Evolutionary conservation across 2,888 invertebrate species (phyloP).

Genomic region (Latheticus oryzae): DNA sequence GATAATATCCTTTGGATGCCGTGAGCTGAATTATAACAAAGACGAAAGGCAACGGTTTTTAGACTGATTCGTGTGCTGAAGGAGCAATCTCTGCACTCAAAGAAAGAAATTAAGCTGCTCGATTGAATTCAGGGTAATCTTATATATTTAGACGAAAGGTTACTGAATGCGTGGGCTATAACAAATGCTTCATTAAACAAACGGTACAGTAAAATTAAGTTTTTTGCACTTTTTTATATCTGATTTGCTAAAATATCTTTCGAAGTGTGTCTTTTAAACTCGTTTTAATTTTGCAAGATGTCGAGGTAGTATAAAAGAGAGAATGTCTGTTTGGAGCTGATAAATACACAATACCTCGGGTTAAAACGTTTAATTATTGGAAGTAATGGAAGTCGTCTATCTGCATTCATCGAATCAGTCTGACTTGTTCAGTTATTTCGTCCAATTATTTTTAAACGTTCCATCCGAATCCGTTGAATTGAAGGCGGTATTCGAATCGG

Average conservation of each 20-base stretch:
- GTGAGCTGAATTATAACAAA: conserved; percentile 26
- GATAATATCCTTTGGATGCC: conserved; percentile 31
- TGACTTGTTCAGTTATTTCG: conserved; percentile 39
- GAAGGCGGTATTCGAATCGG: conserved; percentile 7
- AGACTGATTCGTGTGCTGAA: too few relatives aligned
- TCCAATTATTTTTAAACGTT: conserved; percentile 40
- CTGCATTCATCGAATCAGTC: conserved; percentile 39
- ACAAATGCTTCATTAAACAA: too few relatives aligned
- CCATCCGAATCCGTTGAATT: conserved; percentile 23
- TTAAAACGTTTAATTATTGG: conserved; percentile 59
- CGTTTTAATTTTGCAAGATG: conserved; percentile 33
- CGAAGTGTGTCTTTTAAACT: too few relatives aligned
- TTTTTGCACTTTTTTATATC: too few relatives aligned
- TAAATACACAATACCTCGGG: conserved; percentile 58
- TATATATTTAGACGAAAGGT: background rate
- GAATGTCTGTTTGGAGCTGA: conserved; percentile 58
- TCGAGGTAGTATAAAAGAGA: conserved; percentile 46
- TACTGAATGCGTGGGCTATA: too few relatives aligned
- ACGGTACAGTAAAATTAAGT: too few relatives aligned
- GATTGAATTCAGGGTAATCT: too few relatives aligned
- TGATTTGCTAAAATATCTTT: too few relatives aligned
- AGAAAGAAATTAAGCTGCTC: too few relatives aligned
- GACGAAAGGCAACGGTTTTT: conserved; percentile 11
- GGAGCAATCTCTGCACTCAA: conserved; percentile 6
- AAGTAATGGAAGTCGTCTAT: conserved; percentile 46